Conservation (phyloP, 2,113 vertebrate species). For the Odocoileus virginianus region DNA sequence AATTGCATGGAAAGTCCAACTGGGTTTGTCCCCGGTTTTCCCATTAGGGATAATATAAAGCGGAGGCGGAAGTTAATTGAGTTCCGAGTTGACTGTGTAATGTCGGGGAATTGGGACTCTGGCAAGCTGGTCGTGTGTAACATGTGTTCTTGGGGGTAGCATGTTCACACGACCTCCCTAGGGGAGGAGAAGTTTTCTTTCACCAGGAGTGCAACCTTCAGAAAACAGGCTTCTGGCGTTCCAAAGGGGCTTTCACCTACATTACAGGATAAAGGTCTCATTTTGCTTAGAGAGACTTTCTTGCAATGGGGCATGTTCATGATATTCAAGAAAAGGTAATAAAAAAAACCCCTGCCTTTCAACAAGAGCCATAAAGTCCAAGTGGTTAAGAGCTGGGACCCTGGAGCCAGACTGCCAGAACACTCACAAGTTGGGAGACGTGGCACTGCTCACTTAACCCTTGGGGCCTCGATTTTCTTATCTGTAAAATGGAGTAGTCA, state of each 20-base stretch:
- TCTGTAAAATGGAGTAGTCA: background rate
- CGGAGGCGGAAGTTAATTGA: slow-evolving; percentile 30
- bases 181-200: background rate
- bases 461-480: background rate
- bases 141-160: background rate
- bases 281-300: background rate
- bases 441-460: background rate
- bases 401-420: background rate
- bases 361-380: background rate
- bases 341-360: background rate
- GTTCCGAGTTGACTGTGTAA: slow-evolving; percentile 28
- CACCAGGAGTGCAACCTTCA: background rate
- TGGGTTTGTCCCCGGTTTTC: slow-evolving; percentile 68
- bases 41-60: slow-evolving; percentile 55
- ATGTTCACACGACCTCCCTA: background rate
- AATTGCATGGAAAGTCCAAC: slow-evolving; percentile 64
- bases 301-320: background rate
- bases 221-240: background rate
- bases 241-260: background rate
- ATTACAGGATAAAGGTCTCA: background rate
- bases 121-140: background rate
- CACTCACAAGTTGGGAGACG: background rate
- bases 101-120: background rate
- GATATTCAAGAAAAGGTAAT: background rate
- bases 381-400: background rate